Conservation (phyloP, 2,113 vertebrate genomes). For the Megaceryle maxima region DNA sequence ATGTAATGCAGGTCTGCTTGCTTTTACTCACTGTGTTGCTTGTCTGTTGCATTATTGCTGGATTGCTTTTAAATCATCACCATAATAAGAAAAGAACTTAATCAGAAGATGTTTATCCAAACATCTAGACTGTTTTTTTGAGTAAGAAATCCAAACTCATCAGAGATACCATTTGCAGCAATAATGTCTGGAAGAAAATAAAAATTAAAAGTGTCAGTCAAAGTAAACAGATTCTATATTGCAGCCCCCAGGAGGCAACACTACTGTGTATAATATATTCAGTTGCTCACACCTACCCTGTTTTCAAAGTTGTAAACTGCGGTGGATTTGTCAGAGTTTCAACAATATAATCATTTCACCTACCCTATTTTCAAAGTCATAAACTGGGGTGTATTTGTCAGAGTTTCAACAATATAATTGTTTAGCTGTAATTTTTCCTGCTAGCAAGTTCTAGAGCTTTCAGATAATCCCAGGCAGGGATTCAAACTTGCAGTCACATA, state of each 20-base stretch:
- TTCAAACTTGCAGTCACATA: constrained; percentile 41
- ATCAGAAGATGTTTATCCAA: constrained; percentile 67
- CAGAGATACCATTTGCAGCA: constrained; percentile 55
- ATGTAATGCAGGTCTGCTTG: constrained; percentile 14
- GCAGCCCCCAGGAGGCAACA: constrained; percentile 5
- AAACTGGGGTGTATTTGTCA: constrained; percentile 66
- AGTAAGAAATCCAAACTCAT: constrained; percentile 53
- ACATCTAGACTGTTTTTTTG: constrained; percentile 58
- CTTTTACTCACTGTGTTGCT: constrained; percentile 4
- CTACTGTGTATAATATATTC: constrained; percentile 36
- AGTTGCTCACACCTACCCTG: constrained; percentile 52
- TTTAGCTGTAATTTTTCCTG: constrained; percentile 66
- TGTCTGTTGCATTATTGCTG: constrained; percentile 49
- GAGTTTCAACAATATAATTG: constrained; percentile 73
- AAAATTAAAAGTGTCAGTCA: constrained; percentile 63
- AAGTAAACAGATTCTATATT: constrained; percentile 54
- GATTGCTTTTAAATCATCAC: constrained; percentile 52
- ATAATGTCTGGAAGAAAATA: constrained; percentile 48
- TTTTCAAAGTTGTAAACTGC: constrained; percentile 69
- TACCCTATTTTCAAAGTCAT: constrained; percentile 68
- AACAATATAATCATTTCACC: constrained; percentile 13
- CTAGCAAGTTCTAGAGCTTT: constrained; percentile 53
- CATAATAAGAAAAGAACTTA: constrained; percentile 43
- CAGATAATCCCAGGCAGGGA: constrained; percentile 62
- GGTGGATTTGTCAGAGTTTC: constrained; percentile 70